A percentile compares a stretch with the other conserved stretches of the same genome.
Evolutionary conservation across 2,797 vertebrate genomes (phyloP).

Genomic region (Microhierax caerulescens): DNA sequence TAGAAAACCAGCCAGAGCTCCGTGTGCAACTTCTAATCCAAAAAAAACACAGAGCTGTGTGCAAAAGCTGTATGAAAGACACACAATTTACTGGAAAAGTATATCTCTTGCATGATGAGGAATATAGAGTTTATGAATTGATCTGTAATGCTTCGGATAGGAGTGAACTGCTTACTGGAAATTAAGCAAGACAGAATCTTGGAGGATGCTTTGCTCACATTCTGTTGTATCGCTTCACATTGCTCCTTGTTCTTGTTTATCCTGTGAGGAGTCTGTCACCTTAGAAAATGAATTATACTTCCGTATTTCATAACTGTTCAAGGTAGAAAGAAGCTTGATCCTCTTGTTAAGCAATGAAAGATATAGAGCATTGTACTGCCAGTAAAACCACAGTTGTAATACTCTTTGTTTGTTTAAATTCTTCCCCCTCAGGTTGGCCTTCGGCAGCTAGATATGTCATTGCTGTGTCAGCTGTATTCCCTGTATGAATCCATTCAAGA

Average conservation of each 20-base stretch:
- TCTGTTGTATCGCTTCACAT: not conserved
- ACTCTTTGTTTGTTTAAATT: not conserved
- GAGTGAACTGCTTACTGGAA: not conserved
- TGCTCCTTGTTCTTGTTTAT: not conserved
- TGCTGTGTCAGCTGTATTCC: slow-evolving; percentile 97
- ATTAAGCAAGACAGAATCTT: not conserved
- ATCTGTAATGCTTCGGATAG: not conserved
- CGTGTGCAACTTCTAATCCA: not conserved
- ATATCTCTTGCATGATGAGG: not conserved
- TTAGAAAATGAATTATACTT: not conserved
- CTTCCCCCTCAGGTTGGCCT: slow-evolving; percentile 85
- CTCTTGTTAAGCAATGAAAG: not conserved
- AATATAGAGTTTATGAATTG: not conserved
- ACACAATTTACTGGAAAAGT: not conserved
- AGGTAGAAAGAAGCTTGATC: not conserved
- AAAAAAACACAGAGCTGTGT: not conserved
- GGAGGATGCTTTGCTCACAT: not conserved
- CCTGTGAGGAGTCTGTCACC: not conserved
- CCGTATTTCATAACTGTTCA: not conserved
- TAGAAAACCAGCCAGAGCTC: not conserved
- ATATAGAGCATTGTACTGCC: not conserved
- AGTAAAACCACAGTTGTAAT: not conserved
- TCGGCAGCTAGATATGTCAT: slow-evolving; percentile 97
- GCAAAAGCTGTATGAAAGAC: not conserved
- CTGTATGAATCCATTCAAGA: slow-evolving; percentile 98